Conservation (phyloP, 2,113 vertebrate genomes). For the Rostratula benghalensis region DNA sequence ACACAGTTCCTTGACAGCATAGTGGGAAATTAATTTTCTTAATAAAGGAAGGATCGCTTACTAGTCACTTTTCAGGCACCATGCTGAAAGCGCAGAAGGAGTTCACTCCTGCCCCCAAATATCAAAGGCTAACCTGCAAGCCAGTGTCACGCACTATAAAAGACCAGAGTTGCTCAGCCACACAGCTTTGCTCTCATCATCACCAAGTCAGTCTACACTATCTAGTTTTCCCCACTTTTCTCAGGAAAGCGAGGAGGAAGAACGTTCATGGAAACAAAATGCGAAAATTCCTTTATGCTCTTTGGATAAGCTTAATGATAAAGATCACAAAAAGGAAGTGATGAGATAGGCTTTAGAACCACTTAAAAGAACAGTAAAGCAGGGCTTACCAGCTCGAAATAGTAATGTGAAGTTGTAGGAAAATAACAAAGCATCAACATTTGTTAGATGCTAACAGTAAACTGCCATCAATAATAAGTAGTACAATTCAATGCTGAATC, state of each 20-base stretch:
- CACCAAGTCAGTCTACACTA: background rate
- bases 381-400: background rate
- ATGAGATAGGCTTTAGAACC: background rate
- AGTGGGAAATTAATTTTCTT: background rate
- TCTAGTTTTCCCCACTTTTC: background rate
- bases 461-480: background rate
- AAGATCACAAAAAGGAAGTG: background rate
- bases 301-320: background rate
- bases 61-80: background rate
- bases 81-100: background rate
- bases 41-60: background rate
- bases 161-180: background rate
- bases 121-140: background rate
- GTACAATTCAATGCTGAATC: background rate
- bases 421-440: background rate
- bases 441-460: background rate
- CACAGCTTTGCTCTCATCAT: background rate
- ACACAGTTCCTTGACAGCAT: background rate
- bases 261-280: background rate
- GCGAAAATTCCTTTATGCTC: background rate
- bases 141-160: background rate
- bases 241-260: background rate
- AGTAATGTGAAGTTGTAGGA: background rate
- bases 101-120: background rate
- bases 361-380: background rate